Evolutionary conservation across 2,888 invertebrate species (phyloP).

Genomic region (Rhamnusium bicolor): DNA sequence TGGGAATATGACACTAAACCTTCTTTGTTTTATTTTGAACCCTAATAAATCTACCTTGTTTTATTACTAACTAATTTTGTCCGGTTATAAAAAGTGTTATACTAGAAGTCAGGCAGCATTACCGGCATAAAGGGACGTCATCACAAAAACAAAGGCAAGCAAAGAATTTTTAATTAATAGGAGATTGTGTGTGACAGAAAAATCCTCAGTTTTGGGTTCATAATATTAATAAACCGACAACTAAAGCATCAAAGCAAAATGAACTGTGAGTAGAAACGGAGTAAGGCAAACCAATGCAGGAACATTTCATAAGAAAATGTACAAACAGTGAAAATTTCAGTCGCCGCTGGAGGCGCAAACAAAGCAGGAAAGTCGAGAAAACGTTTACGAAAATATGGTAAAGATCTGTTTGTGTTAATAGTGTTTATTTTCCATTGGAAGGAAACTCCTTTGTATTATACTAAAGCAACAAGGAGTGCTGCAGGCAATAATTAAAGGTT

Average conservation of each 20-base stretch:
- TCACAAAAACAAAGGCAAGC: not conserved
- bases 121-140: not conserved
- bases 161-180: not conserved
- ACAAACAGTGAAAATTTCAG: slow-evolving; percentile 8
- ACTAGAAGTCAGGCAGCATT: too few relatives aligned
- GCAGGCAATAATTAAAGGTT: slow-evolving; percentile 64
- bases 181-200: not conserved
- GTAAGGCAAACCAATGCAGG: not conserved
- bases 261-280: too few relatives aligned
- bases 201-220: not conserved
- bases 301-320: slow-evolving; percentile 5
- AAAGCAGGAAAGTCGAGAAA: slow-evolving; percentile 33
- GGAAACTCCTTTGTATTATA: slow-evolving; percentile 51
- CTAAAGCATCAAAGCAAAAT: not conserved
- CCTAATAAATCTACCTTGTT: too few relatives aligned
- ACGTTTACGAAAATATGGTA: slow-evolving; percentile 47
- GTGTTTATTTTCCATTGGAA: slow-evolving; percentile 56
- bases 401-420: slow-evolving; percentile 53
- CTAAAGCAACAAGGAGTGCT: slow-evolving; percentile 53
- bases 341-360: slow-evolving; percentile 11
- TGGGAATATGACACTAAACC: too few relatives aligned
- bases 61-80: too few relatives aligned
- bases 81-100: too few relatives aligned
- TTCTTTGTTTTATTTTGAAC: too few relatives aligned
- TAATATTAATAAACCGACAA: not conserved